Evolutionary conservation across 2,888 invertebrate species (phyloP).

Genomic region (Nemotelus nigrinus): DNA sequence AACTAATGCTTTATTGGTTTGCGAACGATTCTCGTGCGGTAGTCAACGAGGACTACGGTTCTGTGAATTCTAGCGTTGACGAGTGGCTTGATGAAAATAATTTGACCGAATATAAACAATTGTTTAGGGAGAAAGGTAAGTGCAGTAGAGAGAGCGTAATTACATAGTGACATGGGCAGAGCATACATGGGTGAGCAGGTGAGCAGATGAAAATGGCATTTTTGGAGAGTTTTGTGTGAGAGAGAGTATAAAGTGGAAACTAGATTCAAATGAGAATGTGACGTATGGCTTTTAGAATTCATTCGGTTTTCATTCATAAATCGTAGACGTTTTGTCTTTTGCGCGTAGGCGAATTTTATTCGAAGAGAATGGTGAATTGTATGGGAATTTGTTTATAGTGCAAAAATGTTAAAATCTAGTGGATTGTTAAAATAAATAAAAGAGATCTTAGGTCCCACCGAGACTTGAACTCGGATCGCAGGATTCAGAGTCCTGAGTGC

Average conservation of each 20-base stretch:
- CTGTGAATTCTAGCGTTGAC: constrained; percentile 73
- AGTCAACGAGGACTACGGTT: constrained; percentile 58
- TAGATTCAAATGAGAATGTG: too few species aligned
- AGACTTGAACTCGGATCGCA: constrained; percentile 67
- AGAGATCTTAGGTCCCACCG: constrained; percentile 62
- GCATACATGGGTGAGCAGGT: too few species aligned
- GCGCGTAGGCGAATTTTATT: too few species aligned
- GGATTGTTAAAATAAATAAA: not conserved
- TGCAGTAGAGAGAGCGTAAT: constrained; percentile 50
- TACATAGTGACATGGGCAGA: too few species aligned
- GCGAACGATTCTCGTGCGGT: constrained; percentile 55
- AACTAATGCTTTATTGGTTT: constrained; percentile 66
- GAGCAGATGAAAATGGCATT: not conserved
- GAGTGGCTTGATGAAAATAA: constrained; percentile 81
- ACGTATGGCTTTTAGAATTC: too few species aligned
- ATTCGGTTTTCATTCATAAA: too few species aligned
- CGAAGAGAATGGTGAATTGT: too few species aligned
- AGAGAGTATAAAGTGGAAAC: not conserved
- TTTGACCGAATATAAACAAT: constrained; percentile 73
- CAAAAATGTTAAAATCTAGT: too few species aligned
- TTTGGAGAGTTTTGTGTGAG: not conserved
- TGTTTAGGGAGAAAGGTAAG: constrained; percentile 80
- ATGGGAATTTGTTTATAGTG: too few species aligned
- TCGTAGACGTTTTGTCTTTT: too few species aligned
- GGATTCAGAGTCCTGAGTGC: constrained; percentile 69